A percentile compares a stretch with the other conserved stretches of the same genome.
Evolutionary conservation across 2,113 vertebrate species (phyloP).

Genomic region (Gobio gobio): DNA sequence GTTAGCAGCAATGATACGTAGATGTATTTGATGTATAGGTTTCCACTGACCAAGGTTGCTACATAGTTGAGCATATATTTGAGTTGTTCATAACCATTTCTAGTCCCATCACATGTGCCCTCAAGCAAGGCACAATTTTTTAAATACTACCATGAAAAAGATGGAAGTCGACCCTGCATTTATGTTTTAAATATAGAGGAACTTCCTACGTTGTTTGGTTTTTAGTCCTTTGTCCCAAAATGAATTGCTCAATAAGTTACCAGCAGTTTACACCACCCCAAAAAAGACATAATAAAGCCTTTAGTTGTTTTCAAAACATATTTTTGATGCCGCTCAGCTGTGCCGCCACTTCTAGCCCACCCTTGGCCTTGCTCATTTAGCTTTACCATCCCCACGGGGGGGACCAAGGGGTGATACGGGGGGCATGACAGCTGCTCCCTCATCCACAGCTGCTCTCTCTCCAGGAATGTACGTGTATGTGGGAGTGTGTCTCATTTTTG

Average conservation of each 20-base stretch:
- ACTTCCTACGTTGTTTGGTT: background rate
- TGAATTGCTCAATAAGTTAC: background rate
- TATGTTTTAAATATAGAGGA: background rate
- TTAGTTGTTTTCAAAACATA: background rate
- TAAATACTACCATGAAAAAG: background rate
- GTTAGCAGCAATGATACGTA: background rate
- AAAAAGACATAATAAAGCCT: background rate
- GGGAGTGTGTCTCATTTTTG: slow-evolving; percentile 9
- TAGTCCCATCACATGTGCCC: background rate
- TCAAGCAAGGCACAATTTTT: background rate
- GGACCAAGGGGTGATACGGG: slow-evolving; percentile 42
- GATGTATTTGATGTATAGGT: background rate
- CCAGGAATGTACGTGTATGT: slow-evolving; percentile 46
- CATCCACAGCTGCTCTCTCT: slow-evolving; percentile 64
- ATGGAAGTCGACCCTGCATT: background rate
- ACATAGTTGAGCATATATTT: background rate
- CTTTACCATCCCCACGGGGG: slow-evolving; percentile 51
- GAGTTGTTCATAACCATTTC: background rate
- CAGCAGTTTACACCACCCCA: background rate
- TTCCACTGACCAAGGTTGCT: background rate
- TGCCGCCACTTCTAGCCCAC: background rate
- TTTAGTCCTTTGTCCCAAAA: background rate
- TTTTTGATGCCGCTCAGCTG: slow-evolving; percentile 4
- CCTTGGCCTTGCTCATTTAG: slow-evolving; percentile 27
- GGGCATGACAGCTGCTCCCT: slow-evolving; percentile 65